Conservation (phyloP, 2,888 invertebrate genomes). For the Diadromus collaris region DNA sequence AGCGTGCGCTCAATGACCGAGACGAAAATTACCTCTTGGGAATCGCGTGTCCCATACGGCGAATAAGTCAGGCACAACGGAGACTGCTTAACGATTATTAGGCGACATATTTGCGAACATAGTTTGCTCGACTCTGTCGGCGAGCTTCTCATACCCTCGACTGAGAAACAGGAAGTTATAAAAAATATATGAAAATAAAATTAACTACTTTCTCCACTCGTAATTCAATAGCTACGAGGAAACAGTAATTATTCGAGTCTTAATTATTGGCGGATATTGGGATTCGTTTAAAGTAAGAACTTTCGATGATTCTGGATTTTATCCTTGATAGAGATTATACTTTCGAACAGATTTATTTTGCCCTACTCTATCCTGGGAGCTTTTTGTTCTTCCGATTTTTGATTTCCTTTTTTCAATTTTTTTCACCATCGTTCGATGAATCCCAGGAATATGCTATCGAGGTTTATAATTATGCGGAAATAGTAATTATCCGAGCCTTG, state of each 20-base stretch:
- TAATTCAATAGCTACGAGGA: background rate
- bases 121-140: constrained; percentile 44
- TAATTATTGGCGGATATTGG: background rate
- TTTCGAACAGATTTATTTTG: too few species aligned
- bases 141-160: constrained; percentile 6
- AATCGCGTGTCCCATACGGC: constrained; percentile 59
- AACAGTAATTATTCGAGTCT: background rate
- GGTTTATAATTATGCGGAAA: background rate
- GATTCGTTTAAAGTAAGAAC: too few species aligned
- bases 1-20: constrained; percentile 60
- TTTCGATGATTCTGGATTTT: too few species aligned
- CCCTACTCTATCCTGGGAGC: too few species aligned
- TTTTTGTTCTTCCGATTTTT: too few species aligned
- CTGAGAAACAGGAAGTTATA: background rate
- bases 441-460: too few species aligned
- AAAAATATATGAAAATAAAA: too few species aligned
- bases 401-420: background rate
- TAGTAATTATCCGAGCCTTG: background rate
- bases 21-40: constrained; percentile 55
- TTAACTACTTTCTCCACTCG: background rate
- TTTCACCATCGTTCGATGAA: too few species aligned
- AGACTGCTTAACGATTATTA: constrained; percentile 58
- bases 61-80: constrained; percentile 32
- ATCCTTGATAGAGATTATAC: too few species aligned
- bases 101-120: constrained; percentile 61